A percentile compares a stretch with the other conserved stretches of the same genome.
phyloP scores from a whole-genome alignment of 2,888 invertebrate genomes.

The Trissonchulus latispiculum region DNA sequence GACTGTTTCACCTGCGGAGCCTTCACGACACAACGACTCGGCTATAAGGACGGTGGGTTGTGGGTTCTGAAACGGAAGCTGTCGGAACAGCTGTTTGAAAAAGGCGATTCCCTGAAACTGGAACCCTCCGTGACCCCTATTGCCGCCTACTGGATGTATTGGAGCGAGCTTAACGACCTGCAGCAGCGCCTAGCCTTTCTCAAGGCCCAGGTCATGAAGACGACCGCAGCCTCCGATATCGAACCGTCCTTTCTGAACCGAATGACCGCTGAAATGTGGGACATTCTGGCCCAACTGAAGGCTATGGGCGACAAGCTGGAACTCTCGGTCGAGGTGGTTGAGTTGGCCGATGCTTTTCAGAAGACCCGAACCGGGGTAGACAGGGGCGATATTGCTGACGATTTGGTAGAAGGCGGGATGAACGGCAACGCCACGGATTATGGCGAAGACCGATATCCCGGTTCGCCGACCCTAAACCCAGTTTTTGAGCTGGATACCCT shows the following conservation, averaged over 20 bases:
- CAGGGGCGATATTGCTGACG: not conserved
- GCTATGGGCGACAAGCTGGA: not conserved
- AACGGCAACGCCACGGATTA: not conserved
- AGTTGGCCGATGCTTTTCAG: not conserved
- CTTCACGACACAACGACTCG: constrained; percentile 7
- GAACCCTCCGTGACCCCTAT: not conserved
- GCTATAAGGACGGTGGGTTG: constrained; percentile 17
- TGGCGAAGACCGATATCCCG: not conserved
- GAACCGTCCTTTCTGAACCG: constrained; percentile 1
- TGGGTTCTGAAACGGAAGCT: not conserved
- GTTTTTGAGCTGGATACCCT: constrained; percentile 12
- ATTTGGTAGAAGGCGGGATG: not conserved
- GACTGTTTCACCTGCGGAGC: constrained; percentile 22
- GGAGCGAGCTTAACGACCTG: constrained; percentile 16
- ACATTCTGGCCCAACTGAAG: constrained; percentile 14
- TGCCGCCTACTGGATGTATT: constrained; percentile 10
- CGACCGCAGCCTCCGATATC: not conserved
- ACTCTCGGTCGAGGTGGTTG: not conserved
- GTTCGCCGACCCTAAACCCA: constrained; percentile 1
- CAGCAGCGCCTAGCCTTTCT: constrained; percentile 10
- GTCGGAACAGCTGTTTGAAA: not conserved
- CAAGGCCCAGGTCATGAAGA: not conserved
- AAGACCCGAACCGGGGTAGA: not conserved
- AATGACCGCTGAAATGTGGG: constrained; percentile 18
- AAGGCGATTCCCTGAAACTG: not conserved